Percentiles rank a stretch among this genome's conserved stretches.
Conservation (phyloP, 2,888 invertebrate species). For the Chalcosyrphus nemorum region DNA sequence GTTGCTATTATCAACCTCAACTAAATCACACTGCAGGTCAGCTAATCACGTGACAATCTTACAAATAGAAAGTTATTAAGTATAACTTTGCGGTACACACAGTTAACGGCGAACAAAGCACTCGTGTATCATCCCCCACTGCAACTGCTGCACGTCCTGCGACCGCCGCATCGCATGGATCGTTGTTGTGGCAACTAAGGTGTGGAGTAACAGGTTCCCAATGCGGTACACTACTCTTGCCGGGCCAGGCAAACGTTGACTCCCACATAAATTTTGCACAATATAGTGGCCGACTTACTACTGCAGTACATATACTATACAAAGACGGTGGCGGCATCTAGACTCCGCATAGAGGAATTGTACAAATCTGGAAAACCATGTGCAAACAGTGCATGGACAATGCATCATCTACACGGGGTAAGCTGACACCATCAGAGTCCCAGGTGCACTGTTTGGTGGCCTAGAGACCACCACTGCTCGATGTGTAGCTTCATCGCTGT, state of each 20-base stretch:
- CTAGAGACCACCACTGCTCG: slow-evolving; percentile 55
- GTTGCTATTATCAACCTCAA: slow-evolving; percentile 61
- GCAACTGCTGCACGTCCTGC: not conserved
- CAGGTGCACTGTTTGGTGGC: slow-evolving; percentile 38
- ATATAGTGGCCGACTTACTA: slow-evolving; percentile 59
- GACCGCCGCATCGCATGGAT: not conserved
- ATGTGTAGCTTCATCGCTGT: slow-evolving; percentile 41
- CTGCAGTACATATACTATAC: too few relatives aligned
- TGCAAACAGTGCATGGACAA: slow-evolving; percentile 35
- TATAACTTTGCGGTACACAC: slow-evolving; percentile 62
- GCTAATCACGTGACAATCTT: slow-evolving; percentile 72
- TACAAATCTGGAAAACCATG: slow-evolving; percentile 27
- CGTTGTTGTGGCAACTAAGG: slow-evolving; percentile 15
- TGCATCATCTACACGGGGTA: slow-evolving; percentile 52
- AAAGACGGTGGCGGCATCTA: slow-evolving; percentile 57
- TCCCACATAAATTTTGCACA: slow-evolving; percentile 68
- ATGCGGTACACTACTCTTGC: slow-evolving; percentile 4
- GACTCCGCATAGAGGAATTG: slow-evolving; percentile 3
- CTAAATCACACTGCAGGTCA: slow-evolving; percentile 69
- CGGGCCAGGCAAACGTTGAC: slow-evolving; percentile 36
- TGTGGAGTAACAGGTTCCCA: slow-evolving; percentile 52
- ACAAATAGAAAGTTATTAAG: slow-evolving; percentile 72
- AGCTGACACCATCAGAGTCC: slow-evolving; percentile 43
- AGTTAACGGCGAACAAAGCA: slow-evolving; percentile 60
- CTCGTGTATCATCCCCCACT: slow-evolving; percentile 36